Evolutionary conservation across 2,113 vertebrate genomes (phyloP), one percentile per base, ranked within the genome.

Genomic region (Erythrocebus patas): DNA sequence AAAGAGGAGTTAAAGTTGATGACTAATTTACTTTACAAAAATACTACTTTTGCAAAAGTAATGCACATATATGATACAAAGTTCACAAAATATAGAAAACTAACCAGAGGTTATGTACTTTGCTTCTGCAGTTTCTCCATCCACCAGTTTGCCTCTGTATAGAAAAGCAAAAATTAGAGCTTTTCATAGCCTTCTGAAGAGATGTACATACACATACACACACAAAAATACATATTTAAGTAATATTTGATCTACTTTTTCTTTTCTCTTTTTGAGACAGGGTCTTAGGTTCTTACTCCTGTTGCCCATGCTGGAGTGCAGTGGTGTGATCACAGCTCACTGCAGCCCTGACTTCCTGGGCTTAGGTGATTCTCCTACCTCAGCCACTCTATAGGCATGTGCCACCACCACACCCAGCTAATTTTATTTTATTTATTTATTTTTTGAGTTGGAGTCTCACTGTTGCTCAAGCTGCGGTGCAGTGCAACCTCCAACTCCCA

Each of bases 21-120:
- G 57, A 89, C 48, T 89, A 70, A 89, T 30, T 91, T 96, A 79
- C 52, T 83, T 87, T 38, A 40, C 92, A 61, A 61, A 94, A 92
- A 80, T 89, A 25, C 35, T 18, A 57, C 23, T 93, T 95, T 88
- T 88, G 27, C 25, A 68, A 35, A 94, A 83, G 25, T 87, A 64
- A 30, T 89, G 14, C 1, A 70, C 13, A 50, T 30, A 27, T 73
- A 48, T 61, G 55, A 48, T 85, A 61, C 11, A 80, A 84, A 93
- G 13, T 68, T 88, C 12, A 93, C 32, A 38, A 78, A 75, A 43
- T 70, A 52, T 4, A 25, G 86, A 72, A 75, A 68, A 75, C 61
- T 64, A 55, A 64, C 61, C 61, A 64, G 61, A 64, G 61, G 27
- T 45, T 76, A 43, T 76, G 8, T 45, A 75, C 25, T 94, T 93